Evolutionary conservation across 2,797 vertebrate genomes (phyloP).

Genomic region (Sciurus carolinensis): DNA sequence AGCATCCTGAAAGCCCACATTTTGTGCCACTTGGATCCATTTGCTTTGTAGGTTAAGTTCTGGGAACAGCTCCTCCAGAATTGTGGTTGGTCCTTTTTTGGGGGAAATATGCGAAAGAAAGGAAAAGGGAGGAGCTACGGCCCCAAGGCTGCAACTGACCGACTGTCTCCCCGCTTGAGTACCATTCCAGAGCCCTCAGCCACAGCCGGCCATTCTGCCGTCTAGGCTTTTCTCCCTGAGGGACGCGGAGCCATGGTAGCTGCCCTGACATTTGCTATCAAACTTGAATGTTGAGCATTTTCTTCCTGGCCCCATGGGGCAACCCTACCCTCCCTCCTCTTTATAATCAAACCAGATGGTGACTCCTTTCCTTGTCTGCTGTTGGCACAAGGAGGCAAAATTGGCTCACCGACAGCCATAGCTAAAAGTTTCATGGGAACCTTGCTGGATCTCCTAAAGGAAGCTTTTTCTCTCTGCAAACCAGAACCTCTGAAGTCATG

Average conservation of each 20-base stretch:
- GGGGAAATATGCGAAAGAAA: neutral
- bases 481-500: neutral
- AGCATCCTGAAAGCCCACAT: neutral
- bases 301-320: neutral
- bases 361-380: neutral
- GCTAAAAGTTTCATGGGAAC: neutral
- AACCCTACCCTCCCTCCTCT: neutral
- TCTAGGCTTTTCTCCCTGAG: neutral
- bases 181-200: neutral
- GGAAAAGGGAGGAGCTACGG: neutral
- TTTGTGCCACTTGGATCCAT: neutral
- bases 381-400: neutral
- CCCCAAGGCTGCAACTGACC: neutral
- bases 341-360: neutral
- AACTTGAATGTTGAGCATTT: neutral
- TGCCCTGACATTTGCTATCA: neutral
- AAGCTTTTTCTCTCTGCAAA: conserved; percentile 18
- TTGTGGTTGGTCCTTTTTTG: neutral
- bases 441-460: neutral
- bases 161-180: neutral
- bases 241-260: neutral
- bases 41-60: neutral
- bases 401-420: neutral
- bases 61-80: neutral
- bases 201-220: neutral